Evolutionary conservation across 2,888 invertebrate genomes (phyloP).

Genomic region (Harpalus rufipes): DNA sequence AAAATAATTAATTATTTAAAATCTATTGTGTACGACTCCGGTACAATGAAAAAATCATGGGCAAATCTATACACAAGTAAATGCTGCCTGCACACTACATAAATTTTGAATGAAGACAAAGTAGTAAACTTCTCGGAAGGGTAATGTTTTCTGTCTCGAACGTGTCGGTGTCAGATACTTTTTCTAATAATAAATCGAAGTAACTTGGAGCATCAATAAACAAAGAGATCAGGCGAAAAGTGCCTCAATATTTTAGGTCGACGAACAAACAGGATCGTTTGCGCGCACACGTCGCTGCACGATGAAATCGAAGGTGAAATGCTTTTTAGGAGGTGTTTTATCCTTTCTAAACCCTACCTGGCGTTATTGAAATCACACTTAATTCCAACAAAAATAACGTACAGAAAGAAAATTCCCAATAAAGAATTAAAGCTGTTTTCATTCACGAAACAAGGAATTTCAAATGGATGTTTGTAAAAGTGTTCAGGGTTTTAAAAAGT

Average conservation of each 20-base stretch:
- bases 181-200: conserved; percentile 49
- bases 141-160: conserved; percentile 18
- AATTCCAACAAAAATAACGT: conserved; percentile 25
- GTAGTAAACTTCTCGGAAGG: background rate
- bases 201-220: conserved; percentile 21
- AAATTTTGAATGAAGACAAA: conserved; percentile 30
- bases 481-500: too few relatives aligned
- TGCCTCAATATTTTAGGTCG: conserved; percentile 21
- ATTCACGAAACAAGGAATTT: background rate
- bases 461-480: background rate
- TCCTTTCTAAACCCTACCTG: background rate
- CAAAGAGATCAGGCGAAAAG: conserved; percentile 36
- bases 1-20: too few relatives aligned
- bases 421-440: background rate
- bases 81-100: background rate
- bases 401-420: background rate
- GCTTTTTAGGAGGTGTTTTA: conserved; percentile 38
- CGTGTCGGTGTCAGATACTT: conserved; percentile 39
- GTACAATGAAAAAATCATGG: background rate
- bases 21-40: too few relatives aligned
- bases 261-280: conserved; percentile 5
- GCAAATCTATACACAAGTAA: conserved; percentile 5
- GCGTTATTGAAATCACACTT: conserved; percentile 13
- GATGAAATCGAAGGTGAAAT: conserved; percentile 28
- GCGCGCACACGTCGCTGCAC: conserved; percentile 12